A percentile compares a stretch with the other conserved stretches of the same genome.
Evolutionary conservation across 2,888 invertebrate species (phyloP).

Genomic region (Conchocele bisecta): DNA sequence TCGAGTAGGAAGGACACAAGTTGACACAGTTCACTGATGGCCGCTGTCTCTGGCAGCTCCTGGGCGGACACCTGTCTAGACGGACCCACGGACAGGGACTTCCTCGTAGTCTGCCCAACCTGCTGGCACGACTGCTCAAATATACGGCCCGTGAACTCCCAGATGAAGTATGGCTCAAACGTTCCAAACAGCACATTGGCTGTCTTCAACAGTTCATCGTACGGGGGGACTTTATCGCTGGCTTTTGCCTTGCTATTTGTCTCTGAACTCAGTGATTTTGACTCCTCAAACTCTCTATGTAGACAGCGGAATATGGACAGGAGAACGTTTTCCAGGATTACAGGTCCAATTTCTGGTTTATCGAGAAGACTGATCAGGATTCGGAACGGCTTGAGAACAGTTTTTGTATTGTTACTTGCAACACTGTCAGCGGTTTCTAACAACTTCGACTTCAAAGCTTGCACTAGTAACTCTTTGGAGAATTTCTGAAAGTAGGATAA

Average conservation of each 20-base stretch:
- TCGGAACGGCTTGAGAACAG: slow-evolving; percentile 84
- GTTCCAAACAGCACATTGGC: slow-evolving; percentile 93
- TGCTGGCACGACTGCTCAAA: slow-evolving; percentile 78
- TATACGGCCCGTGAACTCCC: slow-evolving; percentile 88
- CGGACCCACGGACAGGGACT: slow-evolving; percentile 7
- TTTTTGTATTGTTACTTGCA: slow-evolving; percentile 39
- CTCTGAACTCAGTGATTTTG: slow-evolving; percentile 29
- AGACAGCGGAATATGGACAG: slow-evolving; percentile 87
- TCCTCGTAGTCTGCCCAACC: slow-evolving; percentile 6
- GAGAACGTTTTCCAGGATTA: slow-evolving; percentile 80
- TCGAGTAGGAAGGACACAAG: slow-evolving; percentile 90
- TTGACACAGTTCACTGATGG: slow-evolving; percentile 87
- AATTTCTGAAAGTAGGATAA: slow-evolving; percentile 87
- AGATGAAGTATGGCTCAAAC: slow-evolving; percentile 92
- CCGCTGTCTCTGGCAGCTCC: slow-evolving; percentile 69
- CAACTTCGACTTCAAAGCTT: slow-evolving; percentile 75
- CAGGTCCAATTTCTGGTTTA: slow-evolving; percentile 91
- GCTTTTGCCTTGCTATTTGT: slow-evolving; percentile 11
- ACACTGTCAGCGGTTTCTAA: slow-evolving; percentile 42
- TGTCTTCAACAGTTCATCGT: slow-evolving; percentile 89
- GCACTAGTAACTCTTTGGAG: slow-evolving; percentile 86
- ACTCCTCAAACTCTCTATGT: slow-evolving; percentile 66
- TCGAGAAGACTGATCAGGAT: slow-evolving; percentile 92
- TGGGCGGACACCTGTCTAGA: slow-evolving; percentile 82
- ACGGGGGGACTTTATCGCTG: slow-evolving; percentile 36